Evolutionary conservation across 2,797 vertebrate species (phyloP), one percentile per base, ranked within the genome.

Genomic region (Amazona ochrocephala): DNA sequence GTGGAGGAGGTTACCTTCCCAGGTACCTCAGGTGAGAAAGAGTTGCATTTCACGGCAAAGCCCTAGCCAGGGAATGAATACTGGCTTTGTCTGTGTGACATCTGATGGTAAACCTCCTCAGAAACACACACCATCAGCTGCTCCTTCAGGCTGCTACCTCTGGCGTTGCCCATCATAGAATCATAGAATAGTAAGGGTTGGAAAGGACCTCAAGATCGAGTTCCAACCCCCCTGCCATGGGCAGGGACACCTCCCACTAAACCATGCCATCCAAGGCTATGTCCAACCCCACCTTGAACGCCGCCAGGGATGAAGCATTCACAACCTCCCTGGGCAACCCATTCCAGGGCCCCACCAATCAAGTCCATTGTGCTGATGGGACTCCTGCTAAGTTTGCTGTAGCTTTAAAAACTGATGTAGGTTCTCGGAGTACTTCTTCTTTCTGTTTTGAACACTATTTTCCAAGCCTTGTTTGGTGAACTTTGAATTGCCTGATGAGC

Each of bases 351-450:
- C 34, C 34, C 34, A 34, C 34, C 34, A 34, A 34, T 34, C 56
- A 26, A 37, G 15, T 37, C 23, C 56, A 1, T 13, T 47, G 29
- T 16, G 29, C 50, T 37, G 37, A 9, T 32, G 21, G 5, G 72
- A 29, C 23, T 32, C 20, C 26, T 58, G 39, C 13, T n/a, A 26
- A 8, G 1, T 58, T 48, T 21, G 44, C 30, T 4, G 0, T 8
- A 3, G 19, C 17, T 53, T n/a, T 17, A 5, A 30, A 39, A 64
- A 12, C 9, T 27, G 3, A 2, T 13, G 8, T 0, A 16, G 34
- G 10, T 37, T 41, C 41, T 72, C 14, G 0, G 37, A 19, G 24
- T 12, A 7, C 41, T 72, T 42, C 7, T 39, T 22, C 7, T 53
- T 90, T 12, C 14, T 44, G 39, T 24, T 91, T 18, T 30, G 48